Evolutionary conservation across 2,797 vertebrate species (phyloP), one percentile per base, ranked within the genome.

Genomic region (Ataeniobius toweri): DNA sequence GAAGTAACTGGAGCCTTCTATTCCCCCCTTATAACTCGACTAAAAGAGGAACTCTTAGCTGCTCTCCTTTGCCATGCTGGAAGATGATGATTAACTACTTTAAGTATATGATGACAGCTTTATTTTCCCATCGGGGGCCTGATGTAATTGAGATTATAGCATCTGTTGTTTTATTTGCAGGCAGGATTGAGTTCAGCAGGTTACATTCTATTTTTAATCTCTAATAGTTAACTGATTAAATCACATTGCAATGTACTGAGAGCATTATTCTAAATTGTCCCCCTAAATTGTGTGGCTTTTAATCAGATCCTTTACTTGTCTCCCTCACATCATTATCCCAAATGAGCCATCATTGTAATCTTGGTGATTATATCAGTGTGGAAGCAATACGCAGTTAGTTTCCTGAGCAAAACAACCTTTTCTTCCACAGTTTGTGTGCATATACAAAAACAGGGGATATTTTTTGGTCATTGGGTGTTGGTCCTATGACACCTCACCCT

Each of bases 11-110:
- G 77, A 91, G 82, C 78, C 74, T 3, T 71, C 55, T 77, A 55
- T 78, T 77, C 80, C 78, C 51, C 74, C 78, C 41, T 81, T 86
- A 76, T 84, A 82, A 84, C 84, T 83, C 20, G 44, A 80, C 89
- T 91, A 91, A 89, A 93, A 84, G 69, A 44, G 71, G 82, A 74
- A 72, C 28, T 76, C 70, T 41, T 80, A 77, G 88, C 88, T 77
- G 74, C 83, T 77, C 65, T 82, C 77, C 81, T 84, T 78, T 39
- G 78, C 82, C 74, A 70, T 71, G 75, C 51, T 70, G 76, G 83
- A 81, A 55, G 80, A 85, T 48, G 81, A 86, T 80, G 76, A 90
- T 81, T 71, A 86, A 85, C 74, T 78, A 61, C 76, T 79, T 81
- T 28, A 50, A 88, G 75, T 68, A 74, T 63, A 74, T 18, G 69